Evolutionary conservation across 2,113 vertebrate species (phyloP).

Genomic region (Columba livia): DNA sequence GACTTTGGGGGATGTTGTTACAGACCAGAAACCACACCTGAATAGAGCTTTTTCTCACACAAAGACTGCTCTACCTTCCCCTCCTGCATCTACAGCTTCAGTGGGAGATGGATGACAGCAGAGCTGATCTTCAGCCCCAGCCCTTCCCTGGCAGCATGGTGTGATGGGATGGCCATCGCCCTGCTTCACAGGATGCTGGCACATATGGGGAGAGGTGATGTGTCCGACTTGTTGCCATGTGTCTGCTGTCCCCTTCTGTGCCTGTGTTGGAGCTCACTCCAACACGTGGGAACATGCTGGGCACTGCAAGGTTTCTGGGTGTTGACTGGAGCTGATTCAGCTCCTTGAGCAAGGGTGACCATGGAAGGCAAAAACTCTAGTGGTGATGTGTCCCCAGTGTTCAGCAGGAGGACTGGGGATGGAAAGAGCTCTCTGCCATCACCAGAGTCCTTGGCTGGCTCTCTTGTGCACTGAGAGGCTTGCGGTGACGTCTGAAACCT

Average conservation of each 20-base stretch:
- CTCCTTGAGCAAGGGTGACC: neutral
- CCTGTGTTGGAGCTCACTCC: fast-evolving
- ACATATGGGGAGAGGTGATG: fast-evolving
- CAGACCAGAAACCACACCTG: fast-evolving
- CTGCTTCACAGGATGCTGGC: neutral
- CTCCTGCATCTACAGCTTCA: fast-evolving
- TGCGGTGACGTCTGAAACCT: neutral
- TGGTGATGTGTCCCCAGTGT: neutral
- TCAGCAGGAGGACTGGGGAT: neutral
- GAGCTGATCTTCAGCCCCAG: fast-evolving
- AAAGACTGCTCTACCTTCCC: neutral
- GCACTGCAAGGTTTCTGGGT: fast-evolving
- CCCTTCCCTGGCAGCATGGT: neutral
- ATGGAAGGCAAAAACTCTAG: neutral
- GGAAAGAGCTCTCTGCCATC: neutral
- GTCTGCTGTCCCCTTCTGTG: neutral
- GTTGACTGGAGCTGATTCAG: neutral
- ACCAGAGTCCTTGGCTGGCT: neutral
- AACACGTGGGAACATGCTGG: fast-evolving
- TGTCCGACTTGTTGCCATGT: fast-evolving
- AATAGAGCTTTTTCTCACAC: fast-evolving
- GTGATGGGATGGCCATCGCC: neutral
- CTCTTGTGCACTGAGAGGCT: fast-evolving
- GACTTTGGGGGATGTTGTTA: neutral
- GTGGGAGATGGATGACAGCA: neutral